Evolutionary conservation across 1,140 invertebrate genomes (phyloP), one percentile per base, ranked within the genome.

Genomic region (Spodoptera litura): DNA sequence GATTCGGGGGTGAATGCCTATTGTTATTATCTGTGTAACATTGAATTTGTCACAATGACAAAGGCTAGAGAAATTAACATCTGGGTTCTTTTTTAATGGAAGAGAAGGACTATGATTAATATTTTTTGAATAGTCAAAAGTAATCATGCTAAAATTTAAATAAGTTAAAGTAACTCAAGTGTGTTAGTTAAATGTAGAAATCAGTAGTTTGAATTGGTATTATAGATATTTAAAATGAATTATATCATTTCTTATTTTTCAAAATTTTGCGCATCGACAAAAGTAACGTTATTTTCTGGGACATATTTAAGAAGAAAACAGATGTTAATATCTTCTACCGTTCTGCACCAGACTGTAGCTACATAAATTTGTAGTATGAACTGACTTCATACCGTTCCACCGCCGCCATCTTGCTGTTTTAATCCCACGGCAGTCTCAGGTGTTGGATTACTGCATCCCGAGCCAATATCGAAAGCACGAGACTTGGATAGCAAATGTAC

Each of bases 371-470:
- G 72, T 72, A 66, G 75, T 25, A 10, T 35, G 55, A 55, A 75
- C 56, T 62, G 61, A 75, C 56, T 62, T 72, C 73, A 75, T 53
- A 59, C 68, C 55, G 64, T 72, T 68, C 71, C 49, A 59, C 68
- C 55, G 64, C 70, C 55, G 38, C 62, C 44, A 25, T 51, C 38
- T 12, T 73, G 62, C 59, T 71, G 49, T 78, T 82, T 81, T 78
- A 81, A 78, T 81, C 82, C 80, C 59, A 62, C 77, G 62, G 44
- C 72, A 66, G 81, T 38, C 78, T 76, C 81, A 84, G 81, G 83
- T 82, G 83, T 79, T 78, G 80, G 80, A 82, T 84, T 82, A 81
- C 78, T 79, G 62, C 53, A 58, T 59, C 62, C 61, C 49, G n/a
- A 78, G 52, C 15, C 68, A 70, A 75, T 79, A 79, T 70, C 10